Percentiles rank a stretch among this genome's conserved stretches.
phyloP scores from a whole-genome alignment of 2,888 invertebrate species.

The Phaonia tiefii region DNA sequence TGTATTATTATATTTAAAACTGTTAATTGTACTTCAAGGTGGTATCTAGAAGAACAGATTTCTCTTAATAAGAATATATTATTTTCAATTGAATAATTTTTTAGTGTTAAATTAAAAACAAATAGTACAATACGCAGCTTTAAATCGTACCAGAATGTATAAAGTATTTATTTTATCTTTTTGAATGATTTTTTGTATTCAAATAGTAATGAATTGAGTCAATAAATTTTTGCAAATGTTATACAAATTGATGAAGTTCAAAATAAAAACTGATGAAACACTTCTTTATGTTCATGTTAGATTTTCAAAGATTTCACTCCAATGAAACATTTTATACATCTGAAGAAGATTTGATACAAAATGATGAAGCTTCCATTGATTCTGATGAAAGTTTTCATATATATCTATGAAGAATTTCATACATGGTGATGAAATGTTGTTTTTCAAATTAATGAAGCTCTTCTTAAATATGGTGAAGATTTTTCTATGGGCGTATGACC shows the following conservation, averaged over 20 bases:
- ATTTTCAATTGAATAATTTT: too few species aligned
- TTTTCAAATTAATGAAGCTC: neutral
- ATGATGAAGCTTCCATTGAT: too few species aligned
- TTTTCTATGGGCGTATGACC: too few species aligned
- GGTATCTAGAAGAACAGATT: too few species aligned
- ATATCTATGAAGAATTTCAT: constrained; percentile 7
- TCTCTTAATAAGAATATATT: neutral
- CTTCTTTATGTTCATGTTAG: neutral
- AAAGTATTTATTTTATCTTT: neutral
- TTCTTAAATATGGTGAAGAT: too few species aligned
- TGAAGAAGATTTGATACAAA: constrained; percentile 4
- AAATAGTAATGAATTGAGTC: neutral
- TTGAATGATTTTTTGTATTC: too few species aligned
- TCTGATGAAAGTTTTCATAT: neutral
- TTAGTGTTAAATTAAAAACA: too few species aligned
- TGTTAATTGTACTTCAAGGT: too few species aligned
- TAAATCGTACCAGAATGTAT: neutral
- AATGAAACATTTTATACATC: neutral
- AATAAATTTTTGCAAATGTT: too few species aligned
- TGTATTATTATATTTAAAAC: too few species aligned
- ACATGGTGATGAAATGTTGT: neutral
- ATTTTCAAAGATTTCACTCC: neutral
- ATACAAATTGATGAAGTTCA: neutral
- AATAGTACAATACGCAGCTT: neutral
- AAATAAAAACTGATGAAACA: constrained; percentile 9